Conservation (phyloP, 2,888 invertebrate species). For the Sarcophaga caerulescens region DNA sequence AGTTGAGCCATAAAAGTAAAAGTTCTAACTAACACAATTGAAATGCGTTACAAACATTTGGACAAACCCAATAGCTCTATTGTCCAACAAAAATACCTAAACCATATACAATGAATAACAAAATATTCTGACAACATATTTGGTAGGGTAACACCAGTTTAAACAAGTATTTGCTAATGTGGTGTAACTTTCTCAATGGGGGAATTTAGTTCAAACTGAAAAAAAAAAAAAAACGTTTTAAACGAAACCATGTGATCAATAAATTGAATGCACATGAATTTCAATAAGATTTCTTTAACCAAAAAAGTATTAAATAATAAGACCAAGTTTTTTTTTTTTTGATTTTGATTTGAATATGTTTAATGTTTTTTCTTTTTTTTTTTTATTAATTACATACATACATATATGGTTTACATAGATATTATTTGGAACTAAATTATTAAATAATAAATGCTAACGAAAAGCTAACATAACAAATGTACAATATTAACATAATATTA, state of each 20-base stretch:
- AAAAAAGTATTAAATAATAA: conserved; percentile 26
- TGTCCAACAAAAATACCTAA: too few species aligned
- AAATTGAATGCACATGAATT: conserved; percentile 24
- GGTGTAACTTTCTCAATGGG: too few species aligned
- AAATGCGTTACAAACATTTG: too few species aligned
- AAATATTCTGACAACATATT: too few species aligned
- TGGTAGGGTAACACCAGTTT: too few species aligned
- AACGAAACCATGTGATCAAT: background rate
- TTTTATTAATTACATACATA: conserved; percentile 36
- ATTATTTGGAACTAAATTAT: background rate
- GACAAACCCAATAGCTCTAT: too few species aligned
- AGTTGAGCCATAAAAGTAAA: too few species aligned
- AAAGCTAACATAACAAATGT: conserved; percentile 64
- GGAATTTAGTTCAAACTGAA: background rate
- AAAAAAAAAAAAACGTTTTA: background rate
- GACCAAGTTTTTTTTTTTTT: conserved; percentile 46
- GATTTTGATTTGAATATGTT: background rate
- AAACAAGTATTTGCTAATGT: too few species aligned
- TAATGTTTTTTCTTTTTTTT: conserved; percentile 3
- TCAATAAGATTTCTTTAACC: background rate
- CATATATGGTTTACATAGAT: background rate
- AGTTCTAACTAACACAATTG: too few species aligned
- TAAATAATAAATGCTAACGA: conserved; percentile 44
- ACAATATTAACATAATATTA: conserved; percentile 21
- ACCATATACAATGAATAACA: too few species aligned